Conservation (phyloP, 1,140 invertebrate genomes). For the Camponotus vicinus region DNA sequence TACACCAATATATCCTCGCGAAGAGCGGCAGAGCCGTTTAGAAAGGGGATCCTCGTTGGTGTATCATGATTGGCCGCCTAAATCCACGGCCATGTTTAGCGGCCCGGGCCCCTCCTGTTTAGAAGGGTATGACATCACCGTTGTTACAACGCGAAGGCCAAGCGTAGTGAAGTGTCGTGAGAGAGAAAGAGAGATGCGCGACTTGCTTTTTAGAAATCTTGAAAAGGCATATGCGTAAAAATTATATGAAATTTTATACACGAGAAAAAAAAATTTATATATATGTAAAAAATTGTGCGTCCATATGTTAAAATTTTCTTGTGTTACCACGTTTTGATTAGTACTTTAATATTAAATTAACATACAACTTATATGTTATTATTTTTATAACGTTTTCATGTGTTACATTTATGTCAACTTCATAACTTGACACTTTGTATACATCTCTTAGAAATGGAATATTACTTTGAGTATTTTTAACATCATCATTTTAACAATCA, state of each 20-base stretch:
- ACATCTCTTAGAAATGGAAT: no score
- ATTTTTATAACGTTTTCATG: no score
- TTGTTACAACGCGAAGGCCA: slow-evolving; percentile 66
- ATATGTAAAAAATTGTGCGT: background rate
- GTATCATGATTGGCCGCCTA: slow-evolving; percentile 82
- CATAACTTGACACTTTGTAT: no score
- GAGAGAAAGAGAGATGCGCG: background rate
- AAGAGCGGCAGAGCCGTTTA: slow-evolving; percentile 70
- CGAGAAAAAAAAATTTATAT: background rate
- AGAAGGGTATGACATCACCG: slow-evolving; percentile 85
- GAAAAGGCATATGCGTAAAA: background rate
- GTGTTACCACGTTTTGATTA: no score
- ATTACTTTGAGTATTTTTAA: no score
- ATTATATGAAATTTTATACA: slow-evolving; percentile 4
- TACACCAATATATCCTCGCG: slow-evolving; percentile 70
- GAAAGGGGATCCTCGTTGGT: slow-evolving; percentile 74
- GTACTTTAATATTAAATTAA: no score
- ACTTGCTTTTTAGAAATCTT: slow-evolving; percentile 16
- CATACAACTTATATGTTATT: no score
- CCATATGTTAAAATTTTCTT: no score
- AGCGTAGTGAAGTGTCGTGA: slow-evolving; percentile 61
- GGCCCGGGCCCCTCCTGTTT: slow-evolving; percentile 85
- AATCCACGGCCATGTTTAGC: slow-evolving; percentile 85
- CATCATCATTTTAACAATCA: no score
- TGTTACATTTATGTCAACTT: no score